Evolutionary conservation across 2,888 invertebrate genomes (phyloP), one percentile per base, ranked within the genome.

Genomic region (Chaitophorus viminalis): DNA sequence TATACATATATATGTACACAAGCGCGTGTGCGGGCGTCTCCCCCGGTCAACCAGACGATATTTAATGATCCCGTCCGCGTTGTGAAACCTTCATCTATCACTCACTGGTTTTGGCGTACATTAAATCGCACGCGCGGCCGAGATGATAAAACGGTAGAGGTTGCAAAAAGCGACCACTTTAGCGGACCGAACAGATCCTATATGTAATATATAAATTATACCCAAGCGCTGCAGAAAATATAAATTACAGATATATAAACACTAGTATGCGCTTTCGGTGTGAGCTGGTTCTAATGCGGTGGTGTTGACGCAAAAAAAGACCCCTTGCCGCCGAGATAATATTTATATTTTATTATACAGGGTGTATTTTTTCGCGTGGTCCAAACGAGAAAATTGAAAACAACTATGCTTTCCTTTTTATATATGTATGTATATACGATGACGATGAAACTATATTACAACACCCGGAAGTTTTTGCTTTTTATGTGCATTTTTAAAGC

Each of bases 41-140:
- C 29, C 70, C 31, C 11, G 29, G 31, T 17, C 70, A 31, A 70
- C 70, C 77, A 29, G 29, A 31, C 33, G 54, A 21, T 29, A 83
- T 85, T 68, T 70, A 85, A 77, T 21, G 77, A 85, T 68, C 77
- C 77, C 52, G 70, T 52, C 36, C 36, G 8, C 29, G 29, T 29
- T 14, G 29, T 29, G 21, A 74, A 74, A 83, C 83, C 75, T 60
- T 85, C 77, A 68, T 85, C 83, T 39, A 83, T 85, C 85, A 77
- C 76, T 52, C 77, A 52, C n/a, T 33, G 31, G 52, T 54, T 31
- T n/a, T 46, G 52, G 33, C 29, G 18, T 18, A 21, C 21, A 54
- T 72, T 70, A 52, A 82, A 82, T 82, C 72, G 36, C 29, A 21
- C 9, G 77, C 54, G 52, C 54, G 29, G 52, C n/a, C 29, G 52